phyloP scores from a whole-genome alignment of 2,797 vertebrate genomes.

The Ctenopoma kingsleyae region DNA sequence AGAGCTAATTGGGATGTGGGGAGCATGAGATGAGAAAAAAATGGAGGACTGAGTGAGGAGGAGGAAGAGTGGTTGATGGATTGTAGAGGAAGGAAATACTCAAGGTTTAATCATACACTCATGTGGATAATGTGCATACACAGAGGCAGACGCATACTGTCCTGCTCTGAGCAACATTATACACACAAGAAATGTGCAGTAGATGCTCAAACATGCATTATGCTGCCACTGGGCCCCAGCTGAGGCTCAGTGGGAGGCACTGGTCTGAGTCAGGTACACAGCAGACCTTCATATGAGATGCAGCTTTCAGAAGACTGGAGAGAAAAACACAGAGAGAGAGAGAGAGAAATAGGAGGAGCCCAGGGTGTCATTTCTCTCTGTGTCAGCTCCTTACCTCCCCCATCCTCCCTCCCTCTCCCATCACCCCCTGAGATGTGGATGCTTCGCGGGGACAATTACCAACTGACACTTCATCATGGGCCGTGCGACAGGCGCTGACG shows the following conservation, averaged over 20 bases:
- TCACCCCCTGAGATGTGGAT: constrained; percentile 80
- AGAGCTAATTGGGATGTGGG: constrained; percentile 25
- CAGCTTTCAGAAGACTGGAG: constrained; percentile 55
- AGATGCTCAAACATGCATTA: constrained; percentile 31
- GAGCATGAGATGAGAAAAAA: constrained; percentile 4
- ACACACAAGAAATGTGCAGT: constrained; percentile 13
- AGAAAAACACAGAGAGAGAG: constrained; percentile 45
- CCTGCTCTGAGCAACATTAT: constrained; percentile 11
- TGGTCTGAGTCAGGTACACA: constrained; percentile 33
- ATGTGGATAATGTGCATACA: constrained; percentile 8
- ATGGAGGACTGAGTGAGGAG: constrained; percentile 17
- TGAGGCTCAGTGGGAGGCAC: constrained; percentile 45
- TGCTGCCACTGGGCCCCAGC: constrained; percentile 36
- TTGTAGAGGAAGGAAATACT: constrained; percentile 1
- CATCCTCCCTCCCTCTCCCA: constrained; percentile 50
- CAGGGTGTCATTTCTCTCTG: constrained; percentile 82
- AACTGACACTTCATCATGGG: constrained; percentile 86
- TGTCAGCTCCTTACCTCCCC: constrained; percentile 76
- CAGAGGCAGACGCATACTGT: not conserved
- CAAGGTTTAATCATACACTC: constrained; percentile 6
- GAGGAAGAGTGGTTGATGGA: constrained; percentile 12
- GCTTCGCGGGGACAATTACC: constrained; percentile 85
- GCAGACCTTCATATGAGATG: constrained; percentile 54
- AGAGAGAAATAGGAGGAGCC: constrained; percentile 68
- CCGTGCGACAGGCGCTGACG: constrained; percentile 83